Conservation (phyloP, 2,113 vertebrate genomes). For the Sisor rabdophorus region DNA sequence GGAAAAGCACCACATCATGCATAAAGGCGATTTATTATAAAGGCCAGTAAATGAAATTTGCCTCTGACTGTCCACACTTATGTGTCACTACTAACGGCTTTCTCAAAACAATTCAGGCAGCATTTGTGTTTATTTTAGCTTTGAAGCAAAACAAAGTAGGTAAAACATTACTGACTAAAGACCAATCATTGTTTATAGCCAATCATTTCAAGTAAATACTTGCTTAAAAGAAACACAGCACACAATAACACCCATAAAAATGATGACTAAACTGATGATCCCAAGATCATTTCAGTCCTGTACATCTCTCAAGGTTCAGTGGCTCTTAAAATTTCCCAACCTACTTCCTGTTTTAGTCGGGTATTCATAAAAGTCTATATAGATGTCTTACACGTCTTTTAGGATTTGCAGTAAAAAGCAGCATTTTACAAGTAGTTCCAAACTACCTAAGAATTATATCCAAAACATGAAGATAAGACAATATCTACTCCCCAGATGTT, state of each 20-base stretch:
- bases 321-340: neutral
- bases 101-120: neutral
- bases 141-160: neutral
- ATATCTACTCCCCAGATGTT: neutral
- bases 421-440: neutral
- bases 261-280: too few relatives aligned
- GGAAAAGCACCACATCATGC: neutral
- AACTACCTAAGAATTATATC: neutral
- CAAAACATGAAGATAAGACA: too few relatives aligned
- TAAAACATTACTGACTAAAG: too few relatives aligned
- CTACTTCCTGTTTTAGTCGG: neutral
- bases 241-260: too few relatives aligned
- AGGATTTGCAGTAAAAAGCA: neutral
- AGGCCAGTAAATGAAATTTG: neutral
- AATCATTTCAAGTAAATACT: too few relatives aligned
- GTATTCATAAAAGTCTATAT: too few relatives aligned
- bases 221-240: too few relatives aligned
- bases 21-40: slow-evolving; percentile 22
- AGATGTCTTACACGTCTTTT: neutral
- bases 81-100: neutral
- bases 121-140: neutral
- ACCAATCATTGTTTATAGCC: too few relatives aligned
- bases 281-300: too few relatives aligned
- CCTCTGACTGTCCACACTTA: slow-evolving; percentile 10
- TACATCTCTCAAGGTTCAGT: neutral